Conservation (phyloP, 53 echinoderm and acorn worm genomes). For the Zoroaster sp. region DNA sequence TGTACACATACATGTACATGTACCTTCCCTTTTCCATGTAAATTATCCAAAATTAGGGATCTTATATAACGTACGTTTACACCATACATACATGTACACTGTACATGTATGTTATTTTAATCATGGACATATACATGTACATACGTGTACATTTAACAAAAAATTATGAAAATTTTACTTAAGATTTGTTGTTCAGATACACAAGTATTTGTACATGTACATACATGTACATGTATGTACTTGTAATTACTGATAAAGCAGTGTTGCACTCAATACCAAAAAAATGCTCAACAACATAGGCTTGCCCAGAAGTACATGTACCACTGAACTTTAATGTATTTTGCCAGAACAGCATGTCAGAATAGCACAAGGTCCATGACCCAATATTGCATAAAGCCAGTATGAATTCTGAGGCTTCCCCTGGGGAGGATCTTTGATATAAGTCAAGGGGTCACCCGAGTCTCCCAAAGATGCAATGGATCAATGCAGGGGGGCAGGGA, state of each 20-base stretch:
- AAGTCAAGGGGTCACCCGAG: background rate
- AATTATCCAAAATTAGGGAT: too few relatives aligned
- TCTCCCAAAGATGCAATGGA: background rate
- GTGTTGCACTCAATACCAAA: too few relatives aligned
- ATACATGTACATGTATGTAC: background rate
- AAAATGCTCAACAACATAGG: background rate
- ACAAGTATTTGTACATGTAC: background rate
- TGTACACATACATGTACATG: too few relatives aligned
- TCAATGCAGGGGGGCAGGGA: background rate
- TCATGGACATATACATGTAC: background rate
- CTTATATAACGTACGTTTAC: too few relatives aligned
- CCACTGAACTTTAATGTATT: background rate
- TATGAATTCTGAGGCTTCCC: background rate
- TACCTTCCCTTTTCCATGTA: too few relatives aligned
- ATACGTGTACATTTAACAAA: background rate
- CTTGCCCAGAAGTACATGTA: background rate
- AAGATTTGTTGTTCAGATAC: background rate
- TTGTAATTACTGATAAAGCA: too few relatives aligned
- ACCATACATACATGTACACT: too few relatives aligned
- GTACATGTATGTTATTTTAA: background rate
- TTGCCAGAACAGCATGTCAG: background rate
- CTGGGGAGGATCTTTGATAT: background rate
- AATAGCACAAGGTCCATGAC: background rate
- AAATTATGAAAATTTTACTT: background rate
- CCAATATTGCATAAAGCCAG: constrained; percentile 22